Evolutionary conservation across 2,113 vertebrate genomes (phyloP), one percentile per base, ranked within the genome.

Genomic region (Cariama cristata): DNA sequence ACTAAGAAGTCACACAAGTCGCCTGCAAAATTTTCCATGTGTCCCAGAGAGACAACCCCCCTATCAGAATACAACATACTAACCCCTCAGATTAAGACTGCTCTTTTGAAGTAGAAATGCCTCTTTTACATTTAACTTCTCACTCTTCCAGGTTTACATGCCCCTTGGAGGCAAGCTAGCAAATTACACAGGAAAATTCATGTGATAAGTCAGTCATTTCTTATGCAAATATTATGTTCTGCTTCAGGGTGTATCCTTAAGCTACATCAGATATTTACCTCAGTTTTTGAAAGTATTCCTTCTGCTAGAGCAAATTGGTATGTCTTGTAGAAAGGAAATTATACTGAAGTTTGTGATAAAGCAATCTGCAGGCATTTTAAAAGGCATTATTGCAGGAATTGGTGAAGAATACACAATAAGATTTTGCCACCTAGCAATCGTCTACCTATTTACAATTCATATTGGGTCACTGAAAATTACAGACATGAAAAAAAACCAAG

Each of bases 181-280:
- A 95, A 95, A 97, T 96, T 87, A 95, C 82, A 93, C 24, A 58
- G 63, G 62, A 93, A 92, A 89, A 93, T 72, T 56, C 94, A 85
- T 91, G 83, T 91, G 92, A 66, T 94, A 95, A 93, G 53, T 88
- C 76, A 91, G 86, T 91, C 2, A 97, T 97, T 94, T 93, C 75
- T 91, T 77, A 96, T 90, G 92, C 92, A 96, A 97, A 96, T 96
- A 71, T 45, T 93, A 75, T 69, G 50, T 91, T 95, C 84, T 88
- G 66, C 86, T 96, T 96, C 56, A 62, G 75, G 83, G 80, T 92
- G n/a, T 79, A 96, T 90, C 69, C 64, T 94, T 76, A 93, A 96
- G 53, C 79, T 91, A 80, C 66, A 95, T 80, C 63, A 95, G 90
- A 76, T 97, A 95, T 97, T 97, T 96, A 93, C 80, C 14, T 94